Evolutionary conservation across 2,797 vertebrate genomes (phyloP).

Genomic region (Falco novaeseelandiae): DNA sequence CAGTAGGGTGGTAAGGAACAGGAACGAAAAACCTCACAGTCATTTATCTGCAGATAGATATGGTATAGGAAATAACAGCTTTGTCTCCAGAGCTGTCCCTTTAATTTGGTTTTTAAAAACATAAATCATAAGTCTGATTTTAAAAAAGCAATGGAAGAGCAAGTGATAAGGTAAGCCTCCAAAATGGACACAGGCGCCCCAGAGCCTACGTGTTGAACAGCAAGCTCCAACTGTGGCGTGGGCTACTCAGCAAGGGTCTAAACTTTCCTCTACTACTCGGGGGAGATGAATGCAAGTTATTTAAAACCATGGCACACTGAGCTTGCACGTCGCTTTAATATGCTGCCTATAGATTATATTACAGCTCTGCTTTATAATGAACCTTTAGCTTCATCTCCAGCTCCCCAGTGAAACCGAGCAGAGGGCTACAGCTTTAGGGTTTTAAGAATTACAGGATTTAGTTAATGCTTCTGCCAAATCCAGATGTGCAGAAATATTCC

Average conservation of each 20-base stretch:
- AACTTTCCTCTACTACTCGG: conserved; percentile 33
- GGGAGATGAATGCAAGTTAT: conserved; percentile 55
- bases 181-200: neutral
- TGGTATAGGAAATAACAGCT: accelerated
- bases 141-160: neutral
- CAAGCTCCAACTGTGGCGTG: neutral
- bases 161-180: neutral
- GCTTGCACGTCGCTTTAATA: conserved; percentile 29
- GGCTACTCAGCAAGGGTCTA: conserved; percentile 16
- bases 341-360: conserved; percentile 49
- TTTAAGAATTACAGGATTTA: neutral
- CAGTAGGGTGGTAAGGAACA: neutral
- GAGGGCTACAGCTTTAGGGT: neutral
- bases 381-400: neutral
- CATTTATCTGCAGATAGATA: neutral
- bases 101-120: neutral
- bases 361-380: conserved; percentile 42
- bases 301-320: conserved; percentile 57
- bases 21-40: neutral
- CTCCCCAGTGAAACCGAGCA: neutral
- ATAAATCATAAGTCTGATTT: neutral
- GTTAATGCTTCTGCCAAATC: neutral
- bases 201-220: neutral
- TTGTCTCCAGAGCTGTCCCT: neutral
- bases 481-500: neutral